These are phyloP conservation scores for Dicrurus megarhynchus DNA, from an alignment of 2,113 vertebrate species.

Conservation along the genomic window DNA sequence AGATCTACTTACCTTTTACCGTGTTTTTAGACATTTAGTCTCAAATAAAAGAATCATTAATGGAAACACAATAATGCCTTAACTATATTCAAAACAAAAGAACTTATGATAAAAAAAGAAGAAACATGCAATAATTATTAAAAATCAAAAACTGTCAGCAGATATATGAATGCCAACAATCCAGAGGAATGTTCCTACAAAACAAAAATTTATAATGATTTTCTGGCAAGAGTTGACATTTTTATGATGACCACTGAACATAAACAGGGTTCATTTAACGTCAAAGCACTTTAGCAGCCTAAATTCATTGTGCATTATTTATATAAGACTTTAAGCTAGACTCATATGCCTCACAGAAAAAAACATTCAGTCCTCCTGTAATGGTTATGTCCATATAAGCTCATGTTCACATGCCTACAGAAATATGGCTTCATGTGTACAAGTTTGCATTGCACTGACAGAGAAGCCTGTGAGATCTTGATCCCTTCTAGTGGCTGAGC, in stretches of 20 bases:
- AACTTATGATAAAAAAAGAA: background rate
- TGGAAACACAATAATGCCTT: background rate
- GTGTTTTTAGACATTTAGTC: background rate
- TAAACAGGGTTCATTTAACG: background rate
- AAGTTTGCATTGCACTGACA: background rate
- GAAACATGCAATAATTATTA: background rate
- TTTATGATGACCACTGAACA: background rate
- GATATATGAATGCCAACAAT: background rate
- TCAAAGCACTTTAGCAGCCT: background rate
- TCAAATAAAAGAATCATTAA: slow-evolving; percentile 11
- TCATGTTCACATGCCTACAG: background rate
- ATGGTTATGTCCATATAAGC: background rate
- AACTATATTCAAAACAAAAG: background rate
- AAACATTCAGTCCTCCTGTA: background rate
- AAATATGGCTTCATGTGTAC: background rate
- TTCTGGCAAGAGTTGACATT: background rate
- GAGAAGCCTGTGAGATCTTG: background rate
- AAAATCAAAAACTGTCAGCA: background rate
- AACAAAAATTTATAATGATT: background rate
- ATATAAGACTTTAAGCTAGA: background rate
- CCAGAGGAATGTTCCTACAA: background rate
- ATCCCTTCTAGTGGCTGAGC: background rate
- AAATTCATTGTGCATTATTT: background rate
- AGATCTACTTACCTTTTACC: slow-evolving; percentile 5
- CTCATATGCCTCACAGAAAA: background rate